These are phyloP conservation scores for Syrmaticus mikado DNA, from an alignment of 2,113 vertebrate species.

Conservation along the genomic window DNA sequence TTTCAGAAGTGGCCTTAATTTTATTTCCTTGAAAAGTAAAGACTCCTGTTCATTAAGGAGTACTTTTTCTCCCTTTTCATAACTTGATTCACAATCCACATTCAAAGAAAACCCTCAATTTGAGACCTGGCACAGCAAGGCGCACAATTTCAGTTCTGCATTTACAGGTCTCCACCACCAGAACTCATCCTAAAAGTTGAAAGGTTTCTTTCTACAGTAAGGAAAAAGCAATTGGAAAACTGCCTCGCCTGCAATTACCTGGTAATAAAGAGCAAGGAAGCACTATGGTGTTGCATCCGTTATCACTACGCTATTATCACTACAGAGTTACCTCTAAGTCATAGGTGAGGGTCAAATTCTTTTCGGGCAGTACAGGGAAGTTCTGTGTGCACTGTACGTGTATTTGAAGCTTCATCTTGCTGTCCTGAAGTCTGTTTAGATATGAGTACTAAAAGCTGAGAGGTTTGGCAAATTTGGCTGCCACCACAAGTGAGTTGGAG, in stretches of 20 bases:
- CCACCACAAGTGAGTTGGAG: background rate
- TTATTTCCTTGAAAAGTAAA: slow-evolving; percentile 19
- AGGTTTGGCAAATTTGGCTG: background rate
- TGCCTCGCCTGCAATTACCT: background rate
- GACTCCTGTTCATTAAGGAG: background rate
- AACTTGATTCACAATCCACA: background rate
- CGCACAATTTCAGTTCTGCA: background rate
- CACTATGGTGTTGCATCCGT: background rate
- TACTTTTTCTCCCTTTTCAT: background rate
- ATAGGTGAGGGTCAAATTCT: background rate
- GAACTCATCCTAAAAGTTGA: background rate
- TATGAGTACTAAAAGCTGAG: background rate
- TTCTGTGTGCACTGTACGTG: rapidly evolving
- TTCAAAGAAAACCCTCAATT: background rate
- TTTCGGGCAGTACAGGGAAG: background rate
- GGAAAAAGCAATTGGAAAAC: background rate
- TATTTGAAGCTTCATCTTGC: background rate
- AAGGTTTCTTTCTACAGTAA: slow-evolving; percentile 2
- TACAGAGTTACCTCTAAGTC: background rate
- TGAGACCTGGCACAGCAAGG: background rate
- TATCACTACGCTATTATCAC: rapidly evolving
- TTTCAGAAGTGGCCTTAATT: slow-evolving; percentile 27
- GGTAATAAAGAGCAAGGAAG: background rate
- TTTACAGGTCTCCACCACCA: background rate
- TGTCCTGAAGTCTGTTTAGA: background rate